Percentiles rank a stretch among this genome's conserved stretches.
Evolutionary conservation across 2,113 vertebrate species (phyloP).

Genomic region (Dromaius novaehollandiae): DNA sequence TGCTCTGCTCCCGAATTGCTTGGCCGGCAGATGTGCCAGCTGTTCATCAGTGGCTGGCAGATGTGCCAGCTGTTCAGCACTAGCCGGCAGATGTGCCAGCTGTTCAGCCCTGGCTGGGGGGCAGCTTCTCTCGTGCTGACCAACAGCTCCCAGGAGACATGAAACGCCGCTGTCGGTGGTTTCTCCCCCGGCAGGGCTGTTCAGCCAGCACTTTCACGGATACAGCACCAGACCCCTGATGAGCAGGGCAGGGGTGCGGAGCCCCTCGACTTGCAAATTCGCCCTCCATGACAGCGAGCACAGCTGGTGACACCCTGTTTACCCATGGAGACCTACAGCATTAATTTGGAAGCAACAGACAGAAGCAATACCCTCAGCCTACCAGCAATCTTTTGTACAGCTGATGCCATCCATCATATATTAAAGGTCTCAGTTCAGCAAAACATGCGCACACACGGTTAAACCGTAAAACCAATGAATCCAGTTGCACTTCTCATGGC

Average conservation of each 20-base stretch:
- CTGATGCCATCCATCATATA: background rate
- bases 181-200: background rate
- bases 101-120: background rate
- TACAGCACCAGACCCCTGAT: background rate
- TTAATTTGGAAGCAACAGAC: background rate
- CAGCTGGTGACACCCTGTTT: background rate
- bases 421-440: constrained; percentile 16
- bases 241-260: background rate
- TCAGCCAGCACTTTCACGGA: background rate
- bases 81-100: accelerated
- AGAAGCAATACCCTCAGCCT: constrained; percentile 13
- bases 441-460: background rate
- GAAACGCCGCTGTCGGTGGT: background rate
- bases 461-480: background rate
- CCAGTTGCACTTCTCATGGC: background rate
- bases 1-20: no score
- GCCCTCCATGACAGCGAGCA: background rate
- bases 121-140: accelerated
- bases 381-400: background rate
- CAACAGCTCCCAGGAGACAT: background rate
- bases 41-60: background rate
- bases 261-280: background rate
- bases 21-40: accelerated
- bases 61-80: background rate
- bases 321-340: background rate